These are phyloP conservation scores for Halocynthia roretzi DNA, from an alignment of 23 tunicate genomes.

Conservation along the genomic window DNA sequence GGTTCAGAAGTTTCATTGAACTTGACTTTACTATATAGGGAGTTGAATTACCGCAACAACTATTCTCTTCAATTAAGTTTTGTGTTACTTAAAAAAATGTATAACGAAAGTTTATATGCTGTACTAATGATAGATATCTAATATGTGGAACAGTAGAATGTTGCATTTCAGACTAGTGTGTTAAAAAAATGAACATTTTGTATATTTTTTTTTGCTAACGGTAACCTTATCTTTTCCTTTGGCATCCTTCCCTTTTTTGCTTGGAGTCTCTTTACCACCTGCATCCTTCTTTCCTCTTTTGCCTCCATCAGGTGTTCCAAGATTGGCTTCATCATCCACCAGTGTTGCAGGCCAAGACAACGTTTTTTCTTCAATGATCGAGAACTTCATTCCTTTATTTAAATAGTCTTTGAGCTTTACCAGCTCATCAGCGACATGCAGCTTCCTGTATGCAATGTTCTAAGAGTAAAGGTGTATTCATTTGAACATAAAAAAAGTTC, in stretches of 20 bases:
- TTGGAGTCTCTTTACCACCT: constrained; percentile 27
- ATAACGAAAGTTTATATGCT: too few species aligned
- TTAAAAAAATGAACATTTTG: too few species aligned
- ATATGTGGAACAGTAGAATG: background rate
- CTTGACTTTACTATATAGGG: too few species aligned
- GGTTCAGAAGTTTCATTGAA: background rate
- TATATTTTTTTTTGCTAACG: background rate
- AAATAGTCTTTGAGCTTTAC: constrained; percentile 39
- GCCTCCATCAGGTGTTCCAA: constrained; percentile 14
- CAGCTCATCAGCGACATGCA: constrained; percentile 54
- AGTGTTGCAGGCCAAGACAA: constrained; percentile 55
- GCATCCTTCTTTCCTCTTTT: constrained; percentile 31
- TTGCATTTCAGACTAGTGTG: background rate
- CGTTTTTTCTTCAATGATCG: constrained; percentile 23
- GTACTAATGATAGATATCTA: background rate
- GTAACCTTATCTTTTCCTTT: constrained; percentile 54
- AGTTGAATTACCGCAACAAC: too few species aligned
- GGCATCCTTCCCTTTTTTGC: constrained; percentile 43
- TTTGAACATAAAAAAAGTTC: background rate
- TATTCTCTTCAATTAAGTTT: too few species aligned
- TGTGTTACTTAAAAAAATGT: too few species aligned
- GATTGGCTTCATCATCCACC: constrained; percentile 16
- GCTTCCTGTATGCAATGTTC: constrained; percentile 28
- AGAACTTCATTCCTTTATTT: constrained; percentile 32
- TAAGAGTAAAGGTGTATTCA: background rate